phyloP scores from a whole-genome alignment of 2,797 vertebrate genomes.

The Micrastur ruficollis region DNA sequence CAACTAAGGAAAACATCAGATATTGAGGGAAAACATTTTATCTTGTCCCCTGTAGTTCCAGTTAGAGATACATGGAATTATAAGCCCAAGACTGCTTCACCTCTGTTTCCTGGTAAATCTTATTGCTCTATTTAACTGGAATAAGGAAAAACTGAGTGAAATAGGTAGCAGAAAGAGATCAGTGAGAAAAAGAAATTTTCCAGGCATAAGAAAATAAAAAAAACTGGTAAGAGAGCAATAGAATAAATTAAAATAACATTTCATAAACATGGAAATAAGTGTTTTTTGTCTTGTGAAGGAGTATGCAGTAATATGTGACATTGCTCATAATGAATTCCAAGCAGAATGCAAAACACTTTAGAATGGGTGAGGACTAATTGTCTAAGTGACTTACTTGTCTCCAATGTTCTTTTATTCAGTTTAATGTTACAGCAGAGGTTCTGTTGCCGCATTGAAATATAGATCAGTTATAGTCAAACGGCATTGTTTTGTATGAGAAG shows the following conservation, averaged over 20 bases:
- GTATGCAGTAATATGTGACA: not conserved
- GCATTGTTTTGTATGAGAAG: not conserved
- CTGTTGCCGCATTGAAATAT: not conserved
- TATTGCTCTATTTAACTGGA: not conserved
- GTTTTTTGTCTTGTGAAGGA: not conserved
- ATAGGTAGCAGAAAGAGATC: not conserved
- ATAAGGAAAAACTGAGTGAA: not conserved
- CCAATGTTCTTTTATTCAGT: not conserved
- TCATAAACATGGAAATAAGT: not conserved
- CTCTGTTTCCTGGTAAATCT: not conserved
- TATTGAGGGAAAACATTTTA: not conserved
- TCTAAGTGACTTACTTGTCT: conserved; percentile 18
- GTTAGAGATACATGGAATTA: not conserved
- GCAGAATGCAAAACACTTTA: not conserved
- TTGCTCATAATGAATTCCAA: not conserved
- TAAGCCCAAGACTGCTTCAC: not conserved
- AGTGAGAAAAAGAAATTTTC: not conserved
- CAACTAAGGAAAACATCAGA: not conserved
- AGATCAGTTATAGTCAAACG: not conserved
- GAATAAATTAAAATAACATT: conserved; percentile 27
- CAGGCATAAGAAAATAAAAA: not conserved
- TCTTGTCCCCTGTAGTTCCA: not conserved
- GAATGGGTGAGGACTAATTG: conserved; percentile 17
- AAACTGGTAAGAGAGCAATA: not conserved
- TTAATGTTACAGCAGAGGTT: not conserved